Conservation (phyloP, 35 echinoderm and acorn worm genomes). For the Lytechinus pictus region DNA sequence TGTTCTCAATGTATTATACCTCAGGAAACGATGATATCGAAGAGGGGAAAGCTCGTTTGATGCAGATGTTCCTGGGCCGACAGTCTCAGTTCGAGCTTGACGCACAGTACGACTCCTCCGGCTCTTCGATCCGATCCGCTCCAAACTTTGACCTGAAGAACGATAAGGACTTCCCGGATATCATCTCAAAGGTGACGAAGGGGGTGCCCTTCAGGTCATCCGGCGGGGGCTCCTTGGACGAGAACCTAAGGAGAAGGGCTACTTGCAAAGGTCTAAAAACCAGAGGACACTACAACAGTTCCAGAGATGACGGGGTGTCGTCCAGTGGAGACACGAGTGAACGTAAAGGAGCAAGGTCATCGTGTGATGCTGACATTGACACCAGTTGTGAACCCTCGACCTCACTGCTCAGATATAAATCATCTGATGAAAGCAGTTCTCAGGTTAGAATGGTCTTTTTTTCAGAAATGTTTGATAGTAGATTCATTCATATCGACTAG, state of each 20-base stretch:
- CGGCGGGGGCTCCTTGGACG: conserved; percentile 5
- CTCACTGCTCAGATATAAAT: background rate
- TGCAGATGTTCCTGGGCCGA: conserved; percentile 36
- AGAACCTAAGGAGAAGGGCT: background rate
- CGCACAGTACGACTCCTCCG: background rate
- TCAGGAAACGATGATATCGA: conserved; percentile 23
- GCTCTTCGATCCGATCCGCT: background rate
- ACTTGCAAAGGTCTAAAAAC: background rate
- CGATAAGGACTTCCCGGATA: conserved; percentile 13
- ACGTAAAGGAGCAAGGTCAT: background rate
- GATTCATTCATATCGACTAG: too few species aligned
- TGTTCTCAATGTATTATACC: background rate
- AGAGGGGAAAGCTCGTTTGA: conserved; percentile 38
- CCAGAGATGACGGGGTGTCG: background rate
- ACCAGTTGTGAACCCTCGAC: background rate
- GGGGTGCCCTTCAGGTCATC: conserved; percentile 42
- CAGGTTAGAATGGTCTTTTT: background rate
- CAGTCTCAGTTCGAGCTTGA: conserved; percentile 28
- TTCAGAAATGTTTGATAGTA: too few species aligned
- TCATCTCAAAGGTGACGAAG: conserved; percentile 16
- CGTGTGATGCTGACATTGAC: background rate
- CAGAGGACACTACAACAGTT: background rate
- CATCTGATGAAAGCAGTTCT: background rate
- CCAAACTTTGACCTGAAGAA: conserved; percentile 39
- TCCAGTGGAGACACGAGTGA: background rate